Evolutionary conservation across 2,113 vertebrate species (phyloP).

Genomic region (Stigmatopora nigra): DNA sequence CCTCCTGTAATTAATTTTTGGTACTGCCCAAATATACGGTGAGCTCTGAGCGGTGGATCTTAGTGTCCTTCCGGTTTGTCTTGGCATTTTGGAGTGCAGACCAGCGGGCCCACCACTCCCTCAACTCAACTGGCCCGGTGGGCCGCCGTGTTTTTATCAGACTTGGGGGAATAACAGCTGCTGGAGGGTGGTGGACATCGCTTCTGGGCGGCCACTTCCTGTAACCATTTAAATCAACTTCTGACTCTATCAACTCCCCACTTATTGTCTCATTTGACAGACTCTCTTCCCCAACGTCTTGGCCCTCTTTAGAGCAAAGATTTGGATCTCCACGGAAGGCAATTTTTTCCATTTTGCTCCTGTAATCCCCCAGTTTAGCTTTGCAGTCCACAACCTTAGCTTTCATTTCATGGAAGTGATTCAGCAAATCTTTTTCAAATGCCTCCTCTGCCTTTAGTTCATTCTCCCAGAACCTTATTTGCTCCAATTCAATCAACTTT

Average conservation of each 20-base stretch:
- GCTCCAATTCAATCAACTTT: conserved; percentile 49
- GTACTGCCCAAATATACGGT: conserved; percentile 62
- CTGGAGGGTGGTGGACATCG: conserved; percentile 43
- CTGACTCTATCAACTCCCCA: conserved; percentile 9
- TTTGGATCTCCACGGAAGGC: conserved; percentile 13
- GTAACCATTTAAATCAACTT: conserved; percentile 23
- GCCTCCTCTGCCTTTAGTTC: conserved; percentile 66
- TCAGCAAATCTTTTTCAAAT: conserved; percentile 60
- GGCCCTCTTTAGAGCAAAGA: neutral
- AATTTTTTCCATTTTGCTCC: conserved; percentile 40
- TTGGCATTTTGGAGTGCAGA: conserved; percentile 45
- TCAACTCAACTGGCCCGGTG: conserved; percentile 57
- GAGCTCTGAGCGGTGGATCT: conserved; percentile 64
- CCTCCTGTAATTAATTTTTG: conserved; percentile 31
- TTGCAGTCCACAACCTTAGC: conserved; percentile 60
- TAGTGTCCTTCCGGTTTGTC: conserved; percentile 25
- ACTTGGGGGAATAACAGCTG: conserved; percentile 39
- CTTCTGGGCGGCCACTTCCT: conserved; percentile 49
- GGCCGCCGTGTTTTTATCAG: conserved; percentile 51
- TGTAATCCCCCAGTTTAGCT: conserved; percentile 61
- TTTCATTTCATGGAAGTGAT: conserved; percentile 66
- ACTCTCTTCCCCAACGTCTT: neutral
- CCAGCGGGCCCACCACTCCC: conserved; percentile 68
- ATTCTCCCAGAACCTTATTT: conserved; percentile 69
- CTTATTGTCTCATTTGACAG: neutral